Conservation (phyloP, 2,888 invertebrate species). For the Blastobasis adustella region DNA sequence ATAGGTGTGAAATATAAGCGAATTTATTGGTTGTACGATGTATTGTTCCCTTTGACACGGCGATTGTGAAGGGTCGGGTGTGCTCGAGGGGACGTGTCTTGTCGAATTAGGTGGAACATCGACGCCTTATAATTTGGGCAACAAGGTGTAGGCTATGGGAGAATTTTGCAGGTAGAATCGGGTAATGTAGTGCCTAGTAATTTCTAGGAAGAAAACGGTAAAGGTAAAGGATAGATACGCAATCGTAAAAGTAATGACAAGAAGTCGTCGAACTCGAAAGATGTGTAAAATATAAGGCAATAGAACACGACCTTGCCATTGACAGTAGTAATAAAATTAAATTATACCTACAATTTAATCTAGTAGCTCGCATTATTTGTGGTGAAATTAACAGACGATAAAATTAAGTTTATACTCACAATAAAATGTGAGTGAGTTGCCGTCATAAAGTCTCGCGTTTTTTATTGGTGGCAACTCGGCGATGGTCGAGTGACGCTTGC, state of each 20-base stretch:
- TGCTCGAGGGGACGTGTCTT: conserved; percentile 25
- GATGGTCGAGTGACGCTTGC: conserved; percentile 70
- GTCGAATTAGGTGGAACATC: conserved; percentile 15
- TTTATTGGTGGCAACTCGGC: conserved; percentile 68
- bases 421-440: conserved; percentile 75
- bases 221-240: no score
- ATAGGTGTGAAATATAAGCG: conserved; percentile 66
- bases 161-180: no score
- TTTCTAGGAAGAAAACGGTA: no score
- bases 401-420: conserved; percentile 75
- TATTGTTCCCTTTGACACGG: conserved; percentile 46
- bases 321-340: conserved; percentile 54
- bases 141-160: no score
- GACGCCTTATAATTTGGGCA: conserved; percentile 6
- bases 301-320: conserved; percentile 49
- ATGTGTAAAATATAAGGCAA: conserved; percentile 31
- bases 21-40: conserved; percentile 59
- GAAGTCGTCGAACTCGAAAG: conserved; percentile 29
- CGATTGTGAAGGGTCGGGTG: conserved; percentile 31
- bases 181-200: no score
- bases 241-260: no score
- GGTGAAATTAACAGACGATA: conserved; percentile 75
- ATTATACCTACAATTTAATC: conserved; percentile 58
- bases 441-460: conserved; percentile 75
- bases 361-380: conserved; percentile 70